Base-by-base conservation (phyloP, 2,113 vertebrate species). In the Oplegnathus fasciatus region DNA sequence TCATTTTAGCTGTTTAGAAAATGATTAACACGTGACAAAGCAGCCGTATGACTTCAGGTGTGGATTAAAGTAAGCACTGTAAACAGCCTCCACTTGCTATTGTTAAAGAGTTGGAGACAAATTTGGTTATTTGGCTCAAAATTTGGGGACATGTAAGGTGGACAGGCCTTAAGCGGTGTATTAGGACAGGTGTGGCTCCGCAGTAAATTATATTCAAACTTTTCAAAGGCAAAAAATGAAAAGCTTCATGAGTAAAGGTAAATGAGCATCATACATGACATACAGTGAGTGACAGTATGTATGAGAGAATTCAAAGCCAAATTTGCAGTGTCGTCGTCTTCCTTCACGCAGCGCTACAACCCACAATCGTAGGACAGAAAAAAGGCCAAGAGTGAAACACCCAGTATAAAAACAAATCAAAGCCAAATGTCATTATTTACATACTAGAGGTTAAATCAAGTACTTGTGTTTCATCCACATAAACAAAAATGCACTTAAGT, bases 401-500 rank as follows among this genome's bases (percentile, higher is more conserved):
- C 83, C 85, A 91, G 93, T 78, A 95, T 93, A 91, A 93, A 89
- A 94, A 83, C 85, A 88, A 94, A 94, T 89, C 93, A 92, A 95
- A 93, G 91, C 92, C 93, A 94, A 88, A 92, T 89, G 87, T 92
- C 87, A 93, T 94, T 96, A 96, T 96, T 95, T 96, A 96, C 96
- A 97, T 85, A 93, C 92, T 80, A 90, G 77, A 90, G 55, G 79
- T 91, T 91, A 91, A 92, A 93, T 94, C 84, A 93, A 93, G 91
- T 91, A 89, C 83, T 92, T 78, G 28, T 48, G 68, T 75, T 92
- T 87, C 65, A 89, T 89, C 83, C 88, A 91, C 79, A 90, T 88
- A 73, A 92, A 90, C 84, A 83, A 87, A 94, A 89, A 91, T 80
- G 78, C 88, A 91, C 89, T 87, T 83, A 69, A 82, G 50, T 85